Evolutionary conservation across 2,797 vertebrate genomes (phyloP).

Genomic region (Anabas testudineus): DNA sequence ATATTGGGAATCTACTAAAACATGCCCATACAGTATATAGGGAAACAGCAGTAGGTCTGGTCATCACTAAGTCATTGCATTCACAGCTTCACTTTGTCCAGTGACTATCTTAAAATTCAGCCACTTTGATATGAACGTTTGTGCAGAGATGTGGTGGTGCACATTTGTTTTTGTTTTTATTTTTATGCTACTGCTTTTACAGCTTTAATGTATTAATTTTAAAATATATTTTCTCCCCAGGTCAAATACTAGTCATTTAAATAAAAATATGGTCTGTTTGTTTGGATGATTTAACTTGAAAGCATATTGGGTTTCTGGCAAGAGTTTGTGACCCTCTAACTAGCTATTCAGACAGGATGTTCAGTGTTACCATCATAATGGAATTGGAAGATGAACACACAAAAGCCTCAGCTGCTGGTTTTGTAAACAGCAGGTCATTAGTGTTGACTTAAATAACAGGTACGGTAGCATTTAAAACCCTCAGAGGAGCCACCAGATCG

Average conservation of each 20-base stretch:
- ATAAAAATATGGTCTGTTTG: constrained; percentile 23
- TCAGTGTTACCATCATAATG: constrained; percentile 2
- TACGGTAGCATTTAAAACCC: constrained; percentile 46
- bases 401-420: constrained; percentile 53
- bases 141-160: neutral
- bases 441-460: constrained; percentile 54
- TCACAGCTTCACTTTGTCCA: neutral
- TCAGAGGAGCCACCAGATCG: constrained; percentile 27
- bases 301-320: constrained; percentile 31
- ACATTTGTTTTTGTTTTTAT: too few species aligned
- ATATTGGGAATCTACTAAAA: constrained; percentile 7
- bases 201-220: neutral
- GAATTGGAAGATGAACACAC: constrained; percentile 39
- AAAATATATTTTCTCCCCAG: neutral
- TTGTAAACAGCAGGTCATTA: constrained; percentile 58
- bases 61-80: neutral
- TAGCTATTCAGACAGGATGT: neutral
- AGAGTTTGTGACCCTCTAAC: constrained; percentile 10
- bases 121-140: neutral
- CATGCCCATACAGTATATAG: too few species aligned
- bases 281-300: constrained; percentile 7
- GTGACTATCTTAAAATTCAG: neutral
- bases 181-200: neutral
- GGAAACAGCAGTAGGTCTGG: neutral
- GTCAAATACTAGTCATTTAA: neutral